Evolutionary conservation across 1,140 invertebrate species (phyloP).

Genomic region (Lycorma delicatula): DNA sequence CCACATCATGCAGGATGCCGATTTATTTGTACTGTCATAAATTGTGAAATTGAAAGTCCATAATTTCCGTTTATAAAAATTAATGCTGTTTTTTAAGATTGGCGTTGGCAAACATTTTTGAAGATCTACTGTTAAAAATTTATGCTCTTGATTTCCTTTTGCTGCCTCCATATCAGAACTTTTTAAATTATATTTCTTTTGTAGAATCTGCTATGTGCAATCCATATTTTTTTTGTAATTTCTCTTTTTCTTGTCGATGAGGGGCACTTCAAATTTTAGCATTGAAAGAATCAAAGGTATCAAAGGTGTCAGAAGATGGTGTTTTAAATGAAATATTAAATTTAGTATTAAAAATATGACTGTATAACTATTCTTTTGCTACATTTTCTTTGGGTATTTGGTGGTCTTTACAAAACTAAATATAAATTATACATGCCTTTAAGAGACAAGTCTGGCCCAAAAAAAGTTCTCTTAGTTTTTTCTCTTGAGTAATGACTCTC

Average conservation of each 20-base stretch:
- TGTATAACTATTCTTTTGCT: too few relatives aligned
- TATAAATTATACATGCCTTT: too few relatives aligned
- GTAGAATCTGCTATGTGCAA: not conserved
- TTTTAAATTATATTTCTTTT: not conserved
- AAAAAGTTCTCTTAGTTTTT: too few relatives aligned
- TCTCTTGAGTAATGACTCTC: too few relatives aligned
- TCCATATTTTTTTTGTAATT: not conserved
- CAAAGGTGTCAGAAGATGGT: conserved; percentile 9
- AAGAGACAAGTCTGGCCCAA: too few relatives aligned
- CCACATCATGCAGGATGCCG: not conserved
- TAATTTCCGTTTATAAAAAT: not conserved
- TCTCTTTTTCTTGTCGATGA: not conserved
- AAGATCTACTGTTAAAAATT: not conserved
- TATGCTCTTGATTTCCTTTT: not conserved
- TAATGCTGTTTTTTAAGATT: not conserved
- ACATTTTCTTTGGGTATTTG: too few relatives aligned
- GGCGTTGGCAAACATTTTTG: not conserved
- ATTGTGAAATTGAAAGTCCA: not conserved
- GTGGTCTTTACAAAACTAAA: too few relatives aligned
- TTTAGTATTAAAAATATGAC: conserved; percentile 9
- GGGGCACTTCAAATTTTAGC: not conserved
- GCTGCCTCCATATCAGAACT: not conserved
- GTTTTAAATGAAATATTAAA: conserved; percentile 13
- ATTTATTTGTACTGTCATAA: not conserved
- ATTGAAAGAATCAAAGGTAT: not conserved